Conservation (phyloP, 1,140 invertebrate genomes). For the Bombyx mandarina region DNA sequence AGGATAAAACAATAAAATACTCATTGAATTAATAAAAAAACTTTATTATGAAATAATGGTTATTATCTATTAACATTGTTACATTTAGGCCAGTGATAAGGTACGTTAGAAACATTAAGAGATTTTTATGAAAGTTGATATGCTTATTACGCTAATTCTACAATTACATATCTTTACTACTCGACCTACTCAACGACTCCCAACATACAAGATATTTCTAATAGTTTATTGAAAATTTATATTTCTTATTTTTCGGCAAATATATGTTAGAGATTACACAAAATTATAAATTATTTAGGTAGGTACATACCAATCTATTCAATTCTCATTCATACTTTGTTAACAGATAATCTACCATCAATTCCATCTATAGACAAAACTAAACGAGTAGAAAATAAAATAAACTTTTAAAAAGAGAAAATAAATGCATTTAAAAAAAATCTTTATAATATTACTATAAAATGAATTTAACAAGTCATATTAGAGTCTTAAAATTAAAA, state of each 20-base stretch:
- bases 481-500: conserved; percentile 37
- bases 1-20: conserved; percentile 19
- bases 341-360: conserved; percentile 67
- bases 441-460: conserved; percentile 56
- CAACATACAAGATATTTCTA: too few relatives aligned
- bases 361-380: conserved; percentile 48
- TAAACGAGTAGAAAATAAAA: conserved; percentile 60
- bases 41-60: conserved; percentile 69
- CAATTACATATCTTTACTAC: too few relatives aligned
- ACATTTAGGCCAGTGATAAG: conserved; percentile 62
- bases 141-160: conserved; percentile 24
- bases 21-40: conserved; percentile 47
- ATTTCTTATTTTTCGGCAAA: too few relatives aligned
- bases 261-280: too few relatives aligned
- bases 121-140: conserved; percentile 60
- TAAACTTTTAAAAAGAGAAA: conserved; percentile 60
- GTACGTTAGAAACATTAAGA: conserved; percentile 48
- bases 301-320: too few relatives aligned
- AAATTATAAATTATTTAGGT: too few relatives aligned
- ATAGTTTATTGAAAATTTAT: too few relatives aligned
- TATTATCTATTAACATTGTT: conserved; percentile 71
- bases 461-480: conserved; percentile 61
- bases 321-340: conserved; percentile 18
- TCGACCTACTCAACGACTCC: too few relatives aligned
- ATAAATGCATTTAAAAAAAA: conserved; percentile 67